Conservation (phyloP, 2,113 vertebrate species). For the Oceanodroma tethys region DNA sequence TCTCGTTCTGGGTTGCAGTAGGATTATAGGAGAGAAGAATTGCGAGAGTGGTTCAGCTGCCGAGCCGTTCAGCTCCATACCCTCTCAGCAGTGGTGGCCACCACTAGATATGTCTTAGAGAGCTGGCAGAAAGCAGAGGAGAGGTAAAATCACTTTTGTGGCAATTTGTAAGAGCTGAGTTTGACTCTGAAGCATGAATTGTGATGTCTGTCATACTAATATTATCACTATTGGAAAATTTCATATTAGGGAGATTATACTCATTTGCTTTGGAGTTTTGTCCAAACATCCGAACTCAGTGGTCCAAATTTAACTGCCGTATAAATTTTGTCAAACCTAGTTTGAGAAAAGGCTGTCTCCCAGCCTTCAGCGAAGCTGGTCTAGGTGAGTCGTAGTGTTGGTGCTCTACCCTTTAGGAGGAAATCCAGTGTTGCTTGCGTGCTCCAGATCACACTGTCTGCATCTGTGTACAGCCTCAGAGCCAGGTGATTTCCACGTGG, state of each 20-base stretch:
- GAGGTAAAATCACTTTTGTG: not conserved
- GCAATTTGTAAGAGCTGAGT: not conserved
- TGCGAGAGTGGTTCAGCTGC: not conserved
- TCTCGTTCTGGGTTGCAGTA: not conserved
- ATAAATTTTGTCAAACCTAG: not conserved
- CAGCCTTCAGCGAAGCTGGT: not conserved
- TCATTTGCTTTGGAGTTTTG: not conserved
- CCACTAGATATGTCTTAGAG: not conserved
- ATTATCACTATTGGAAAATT: not conserved
- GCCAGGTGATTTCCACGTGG: not conserved
- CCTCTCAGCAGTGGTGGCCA: not conserved
- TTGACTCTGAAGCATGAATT: not conserved
- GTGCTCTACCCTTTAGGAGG: not conserved
- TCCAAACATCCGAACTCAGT: not conserved
- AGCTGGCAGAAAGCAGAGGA: not conserved
- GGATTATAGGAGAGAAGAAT: not conserved
- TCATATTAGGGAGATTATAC: accelerated
- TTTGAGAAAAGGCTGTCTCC: not conserved
- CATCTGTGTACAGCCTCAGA: not conserved
- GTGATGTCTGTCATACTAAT: not conserved
- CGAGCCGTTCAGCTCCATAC: not conserved
- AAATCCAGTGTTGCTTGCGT: not conserved
- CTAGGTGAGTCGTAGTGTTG: not conserved
- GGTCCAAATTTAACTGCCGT: not conserved
- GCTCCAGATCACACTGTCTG: accelerated